Evolutionary conservation across 2,888 invertebrate species (phyloP), one percentile per base, ranked within the genome.

Genomic region (Sesia bembeciformis): DNA sequence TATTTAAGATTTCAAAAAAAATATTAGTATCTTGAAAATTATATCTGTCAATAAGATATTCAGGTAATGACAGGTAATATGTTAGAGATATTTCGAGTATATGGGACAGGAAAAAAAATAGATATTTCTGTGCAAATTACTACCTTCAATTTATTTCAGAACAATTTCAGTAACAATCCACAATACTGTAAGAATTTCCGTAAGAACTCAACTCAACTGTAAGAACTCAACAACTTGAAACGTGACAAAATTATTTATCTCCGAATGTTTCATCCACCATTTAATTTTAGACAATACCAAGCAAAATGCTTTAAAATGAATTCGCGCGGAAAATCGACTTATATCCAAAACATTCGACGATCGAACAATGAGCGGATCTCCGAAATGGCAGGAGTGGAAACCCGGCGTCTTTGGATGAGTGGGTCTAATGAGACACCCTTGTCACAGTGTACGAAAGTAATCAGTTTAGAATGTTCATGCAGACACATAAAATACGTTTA

Each of bases 391-490:
- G 53, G 57, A 65, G 62, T 64, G 58, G 61, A 56, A 54, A 61
- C 60, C 58, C 54, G 54, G 60, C 59, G 64, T 56, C 67, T 66
- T 63, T 57, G 56, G 59, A 56, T 57, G 65, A 74, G 67, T 66
- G 68, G 56, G 62, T 66, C 67, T 76, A 78, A 76, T 74, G 73
- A 74, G 70, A 63, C 61, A 54, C 52, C 41, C 49, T 52, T n/a
- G 39, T 43, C 8, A 46, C 46, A 46, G 3, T 46, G 23, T 46
- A 46, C 8, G 46, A 46, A 46, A 23, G 8, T 46, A 5, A 46
- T 8, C 46, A 46, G 46, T 46, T 4, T 7, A 4, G n/a, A 46
- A 46, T 46, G 46, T 46, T 46, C 5, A 46, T 23, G 3, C 1
- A 23, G 23, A 23, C 23, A 23, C 23, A 23, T 23, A 23, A 23